Conservation (phyloP, 2,888 invertebrate genomes). For the Villa cingulata region DNA sequence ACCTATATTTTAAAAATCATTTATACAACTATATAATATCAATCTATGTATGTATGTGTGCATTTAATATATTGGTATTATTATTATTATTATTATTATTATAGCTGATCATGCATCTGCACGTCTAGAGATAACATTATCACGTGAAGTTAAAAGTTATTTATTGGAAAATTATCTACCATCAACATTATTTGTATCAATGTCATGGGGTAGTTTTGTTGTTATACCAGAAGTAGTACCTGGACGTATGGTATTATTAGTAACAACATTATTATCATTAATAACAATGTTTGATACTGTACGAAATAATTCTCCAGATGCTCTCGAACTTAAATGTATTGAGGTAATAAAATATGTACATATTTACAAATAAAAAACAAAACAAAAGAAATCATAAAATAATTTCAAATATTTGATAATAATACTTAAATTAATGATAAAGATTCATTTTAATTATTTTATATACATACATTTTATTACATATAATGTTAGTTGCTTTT, state of each 20-base stretch:
- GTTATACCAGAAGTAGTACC: slow-evolving; percentile 52
- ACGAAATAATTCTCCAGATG: slow-evolving; percentile 50
- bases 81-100: slow-evolving; percentile 6
- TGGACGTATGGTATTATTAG: slow-evolving; percentile 46
- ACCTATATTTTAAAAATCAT: slow-evolving; percentile 4
- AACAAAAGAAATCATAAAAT: too few species aligned
- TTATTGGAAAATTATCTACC: slow-evolving; percentile 50
- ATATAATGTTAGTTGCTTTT: too few species aligned
- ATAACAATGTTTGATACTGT: slow-evolving; percentile 55
- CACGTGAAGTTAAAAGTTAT: slow-evolving; percentile 47
- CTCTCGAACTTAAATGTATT: slow-evolving; percentile 48
- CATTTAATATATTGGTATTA: not conserved
- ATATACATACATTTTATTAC: too few species aligned
- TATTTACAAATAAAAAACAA: too few species aligned
- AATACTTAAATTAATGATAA: too few species aligned
- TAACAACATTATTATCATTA: slow-evolving; percentile 47
- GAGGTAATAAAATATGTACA: too few species aligned
- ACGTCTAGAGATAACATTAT: slow-evolving; percentile 45
- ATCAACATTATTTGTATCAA: slow-evolving; percentile 48
- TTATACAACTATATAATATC: not conserved
- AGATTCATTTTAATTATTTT: too few species aligned
- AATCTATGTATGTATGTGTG: not conserved
- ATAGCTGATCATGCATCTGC: slow-evolving; percentile 48
- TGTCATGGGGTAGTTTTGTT: slow-evolving; percentile 53
- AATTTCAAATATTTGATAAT: too few species aligned